Evolutionary conservation across 23 tunicate species (phyloP), one percentile per base, ranked within the genome.

Genomic region (Phallusia fumigata): DNA sequence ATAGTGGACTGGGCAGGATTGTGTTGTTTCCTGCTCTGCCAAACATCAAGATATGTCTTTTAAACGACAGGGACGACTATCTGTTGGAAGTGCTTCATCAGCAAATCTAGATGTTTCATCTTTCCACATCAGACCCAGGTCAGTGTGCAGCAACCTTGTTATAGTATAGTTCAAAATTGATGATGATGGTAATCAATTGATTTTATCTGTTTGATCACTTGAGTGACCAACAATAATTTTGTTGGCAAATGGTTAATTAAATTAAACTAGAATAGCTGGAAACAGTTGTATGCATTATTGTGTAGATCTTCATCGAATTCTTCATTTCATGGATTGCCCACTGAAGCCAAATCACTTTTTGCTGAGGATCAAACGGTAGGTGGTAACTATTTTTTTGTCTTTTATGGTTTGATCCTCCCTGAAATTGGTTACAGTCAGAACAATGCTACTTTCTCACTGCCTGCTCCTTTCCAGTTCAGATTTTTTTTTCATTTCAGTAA

Each of bases 21-120:
- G 22, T 30, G 16, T 13, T 21, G 16, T 74, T 74, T 74, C 10
- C 5, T 33, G 22, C 22, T 5, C 31, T 3, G 10, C 12, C 45
- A 19, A 28, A 30, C 69, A 6, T 8, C 3, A 22, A 6, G 69
- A 22, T 24, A 21, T 58, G 69, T 1, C 8, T 58, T 58, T 58
- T 58, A 58, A 6, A 6, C 69, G 64, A 24, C 58, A 81, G 84
- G 76, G 77, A 65, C 84, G 77, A n/a, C n/a, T 81, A 30, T 81
- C 84, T 24, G 77, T 81, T 51, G 53, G 53, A n/a, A 69, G 84
- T 36, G 47, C 83, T 22, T 2, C 73, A 16, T 52, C 84, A 65
- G 51, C 77, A 74, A 81, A 35, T n/a, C 36, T 81, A 22, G 84
- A 81, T 19, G 53, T 80, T 77, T 5, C 69, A 13, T 58, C 26